Evolutionary conservation across 2,113 vertebrate species (phyloP).

Genomic region (Polyodon spathula): DNA sequence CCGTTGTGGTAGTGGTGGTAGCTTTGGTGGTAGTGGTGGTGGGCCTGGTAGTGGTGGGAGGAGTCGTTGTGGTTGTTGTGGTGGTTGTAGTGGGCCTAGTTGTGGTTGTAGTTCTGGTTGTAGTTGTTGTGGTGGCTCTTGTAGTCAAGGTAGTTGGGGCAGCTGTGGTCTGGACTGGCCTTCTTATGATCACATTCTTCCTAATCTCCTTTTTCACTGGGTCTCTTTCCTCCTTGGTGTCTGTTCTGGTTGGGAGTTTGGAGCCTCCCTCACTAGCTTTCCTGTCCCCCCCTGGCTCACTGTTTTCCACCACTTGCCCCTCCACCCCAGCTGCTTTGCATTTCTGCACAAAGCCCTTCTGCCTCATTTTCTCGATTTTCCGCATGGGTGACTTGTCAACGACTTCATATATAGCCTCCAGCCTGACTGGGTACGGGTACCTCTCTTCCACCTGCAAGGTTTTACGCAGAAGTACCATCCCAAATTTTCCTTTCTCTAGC

Average conservation of each 20-base stretch:
- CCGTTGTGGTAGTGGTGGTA: slow-evolving; percentile 40
- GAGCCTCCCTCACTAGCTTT: slow-evolving; percentile 11
- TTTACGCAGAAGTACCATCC: slow-evolving; percentile 92
- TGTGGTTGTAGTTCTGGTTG: slow-evolving; percentile 43
- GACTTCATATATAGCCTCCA: slow-evolving; percentile 91
- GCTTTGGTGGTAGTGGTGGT: slow-evolving; percentile 42
- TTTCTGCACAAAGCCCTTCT: slow-evolving; percentile 90
- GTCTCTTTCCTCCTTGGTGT: slow-evolving; percentile 35
- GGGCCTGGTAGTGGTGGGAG: slow-evolving; percentile 38
- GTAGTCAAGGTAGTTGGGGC: slow-evolving; percentile 27
- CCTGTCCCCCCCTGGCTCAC: slow-evolving; percentile 31
- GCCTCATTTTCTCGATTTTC: slow-evolving; percentile 80
- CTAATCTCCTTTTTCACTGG: slow-evolving; percentile 51
- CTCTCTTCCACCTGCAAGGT: slow-evolving; percentile 89
- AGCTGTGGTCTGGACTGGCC: slow-evolving; percentile 22
- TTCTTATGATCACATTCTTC: slow-evolving; percentile 30
- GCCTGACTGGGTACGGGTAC: slow-evolving; percentile 89
- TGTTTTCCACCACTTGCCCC: slow-evolving; percentile 70
- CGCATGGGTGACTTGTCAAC: slow-evolving; percentile 87
- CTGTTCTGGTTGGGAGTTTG: slow-evolving; percentile 22
- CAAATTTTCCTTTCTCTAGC: slow-evolving; percentile 91
- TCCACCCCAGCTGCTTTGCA: slow-evolving; percentile 86
- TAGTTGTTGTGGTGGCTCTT: slow-evolving; percentile 43
- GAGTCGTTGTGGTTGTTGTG: slow-evolving; percentile 34
- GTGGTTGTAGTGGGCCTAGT: slow-evolving; percentile 39